These are phyloP conservation scores for Heterotis niloticus DNA, from an alignment of 2,113 vertebrate species.

Conservation along the genomic window DNA sequence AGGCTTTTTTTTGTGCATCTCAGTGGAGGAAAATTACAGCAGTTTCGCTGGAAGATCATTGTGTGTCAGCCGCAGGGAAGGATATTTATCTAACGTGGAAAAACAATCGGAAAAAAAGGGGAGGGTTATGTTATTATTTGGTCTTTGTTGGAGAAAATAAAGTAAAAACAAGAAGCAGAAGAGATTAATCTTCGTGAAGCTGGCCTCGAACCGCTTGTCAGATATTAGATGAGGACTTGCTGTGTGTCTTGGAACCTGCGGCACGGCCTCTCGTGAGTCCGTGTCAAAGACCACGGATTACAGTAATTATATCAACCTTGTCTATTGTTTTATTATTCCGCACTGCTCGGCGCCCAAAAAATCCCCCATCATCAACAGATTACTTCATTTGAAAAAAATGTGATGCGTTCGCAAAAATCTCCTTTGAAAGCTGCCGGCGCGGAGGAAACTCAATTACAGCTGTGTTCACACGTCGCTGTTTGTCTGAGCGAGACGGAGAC, in stretches of 20 bases:
- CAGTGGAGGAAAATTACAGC: too few relatives aligned
- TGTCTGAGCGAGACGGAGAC: neutral
- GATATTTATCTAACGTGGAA: too few relatives aligned
- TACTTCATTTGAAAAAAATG: constrained; percentile 49
- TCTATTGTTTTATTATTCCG: constrained; percentile 54
- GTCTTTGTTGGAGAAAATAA: too few relatives aligned
- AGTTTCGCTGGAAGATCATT: too few relatives aligned
- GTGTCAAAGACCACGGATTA: constrained; percentile 47
- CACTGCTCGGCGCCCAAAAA: constrained; percentile 36
- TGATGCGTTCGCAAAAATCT: constrained; percentile 13
- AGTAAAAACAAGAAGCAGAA: too few relatives aligned
- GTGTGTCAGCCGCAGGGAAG: too few relatives aligned
- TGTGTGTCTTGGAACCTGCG: constrained; percentile 30
- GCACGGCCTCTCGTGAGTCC: constrained; percentile 42
- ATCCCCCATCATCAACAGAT: constrained; percentile 52
- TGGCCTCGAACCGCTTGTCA: neutral
- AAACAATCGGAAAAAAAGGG: too few relatives aligned
- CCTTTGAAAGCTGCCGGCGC: neutral
- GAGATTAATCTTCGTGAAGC: too few relatives aligned
- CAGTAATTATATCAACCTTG: constrained; percentile 50
- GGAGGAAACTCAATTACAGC: neutral
- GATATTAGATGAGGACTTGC: constrained; percentile 14
- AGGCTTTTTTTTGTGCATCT: too few relatives aligned
- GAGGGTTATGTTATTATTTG: too few relatives aligned
- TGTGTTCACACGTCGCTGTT: neutral